A percentile compares a stretch with the other conserved stretches of the same genome.
phyloP scores from a whole-genome alignment of 2,888 invertebrate genomes.

The Eupithecia insigniata region DNA sequence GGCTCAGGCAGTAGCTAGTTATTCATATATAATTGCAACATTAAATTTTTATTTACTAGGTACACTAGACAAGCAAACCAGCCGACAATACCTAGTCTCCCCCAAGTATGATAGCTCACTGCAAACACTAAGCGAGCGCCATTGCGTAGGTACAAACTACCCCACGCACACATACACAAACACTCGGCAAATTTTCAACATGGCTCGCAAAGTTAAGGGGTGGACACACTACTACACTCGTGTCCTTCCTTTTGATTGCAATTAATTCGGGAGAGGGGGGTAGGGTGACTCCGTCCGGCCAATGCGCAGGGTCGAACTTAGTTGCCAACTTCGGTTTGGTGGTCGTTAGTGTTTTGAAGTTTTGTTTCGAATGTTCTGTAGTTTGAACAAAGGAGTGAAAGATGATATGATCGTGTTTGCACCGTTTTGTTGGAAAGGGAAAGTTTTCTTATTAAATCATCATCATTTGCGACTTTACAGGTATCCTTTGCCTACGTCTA shows the following conservation, averaged over 20 bases:
- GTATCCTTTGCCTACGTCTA: too few species aligned
- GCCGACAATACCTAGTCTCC: not conserved
- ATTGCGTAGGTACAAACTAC: constrained; percentile 31
- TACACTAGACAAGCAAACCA: not conserved
- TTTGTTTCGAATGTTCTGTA: constrained; percentile 56
- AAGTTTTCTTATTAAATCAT: not conserved
- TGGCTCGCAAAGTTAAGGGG: constrained; percentile 79
- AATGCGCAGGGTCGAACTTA: constrained; percentile 79
- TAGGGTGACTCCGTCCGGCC: constrained; percentile 71
- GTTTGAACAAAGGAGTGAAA: constrained; percentile 28
- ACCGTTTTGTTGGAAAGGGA: not conserved
- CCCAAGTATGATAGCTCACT: constrained; percentile 20
- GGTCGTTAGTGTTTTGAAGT: constrained; percentile 64
- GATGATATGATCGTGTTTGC: constrained; percentile 10
- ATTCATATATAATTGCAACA: too few species aligned
- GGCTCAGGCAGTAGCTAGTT: too few species aligned
- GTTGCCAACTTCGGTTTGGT: constrained; percentile 68
- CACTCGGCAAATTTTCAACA: constrained; percentile 75
- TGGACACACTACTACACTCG: constrained; percentile 73
- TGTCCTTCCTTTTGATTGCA: constrained; percentile 85
- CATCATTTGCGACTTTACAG: not conserved
- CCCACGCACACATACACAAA: constrained; percentile 49
- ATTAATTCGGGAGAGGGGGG: constrained; percentile 74
- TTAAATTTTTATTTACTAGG: too few species aligned
- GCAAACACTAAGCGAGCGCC: constrained; percentile 40